These are phyloP conservation scores for Epinotia ramella DNA, from an alignment of 2,888 invertebrate species.

Conservation along the genomic window DNA sequence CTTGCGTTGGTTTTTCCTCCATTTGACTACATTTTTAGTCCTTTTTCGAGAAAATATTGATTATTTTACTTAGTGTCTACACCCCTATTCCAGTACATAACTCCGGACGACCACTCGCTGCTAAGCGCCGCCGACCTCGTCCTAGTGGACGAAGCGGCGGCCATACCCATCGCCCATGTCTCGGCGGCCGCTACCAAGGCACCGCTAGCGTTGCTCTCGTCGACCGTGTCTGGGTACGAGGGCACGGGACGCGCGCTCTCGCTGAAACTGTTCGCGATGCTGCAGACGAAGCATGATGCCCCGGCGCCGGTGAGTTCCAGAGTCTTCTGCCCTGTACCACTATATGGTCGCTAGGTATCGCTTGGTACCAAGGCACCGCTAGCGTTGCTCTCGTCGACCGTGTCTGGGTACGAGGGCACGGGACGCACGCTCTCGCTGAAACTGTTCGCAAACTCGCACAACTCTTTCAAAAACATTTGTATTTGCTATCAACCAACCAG, in stretches of 20 bases:
- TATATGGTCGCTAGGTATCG: not conserved
- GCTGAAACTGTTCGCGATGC: slow-evolving; percentile 96
- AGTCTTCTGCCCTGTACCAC: slow-evolving; percentile 1
- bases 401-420: too few relatives aligned
- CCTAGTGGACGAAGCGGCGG: slow-evolving; percentile 99
- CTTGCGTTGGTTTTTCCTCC: too few relatives aligned
- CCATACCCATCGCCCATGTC: slow-evolving; percentile 97
- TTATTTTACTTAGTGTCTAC: too few relatives aligned
- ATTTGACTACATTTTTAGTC: too few relatives aligned
- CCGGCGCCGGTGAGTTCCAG: slow-evolving; percentile 82
- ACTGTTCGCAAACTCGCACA: too few relatives aligned
- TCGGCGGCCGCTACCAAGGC: slow-evolving; percentile 94
- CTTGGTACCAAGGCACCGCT: too few relatives aligned
- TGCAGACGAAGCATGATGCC: slow-evolving; percentile 87
- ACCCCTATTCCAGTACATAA: slow-evolving; percentile 98
- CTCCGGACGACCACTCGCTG: slow-evolving; percentile 95
- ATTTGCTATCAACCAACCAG: too few relatives aligned
- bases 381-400: too few relatives aligned
- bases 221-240: slow-evolving; percentile 99
- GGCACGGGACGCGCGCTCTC: slow-evolving; percentile 98
- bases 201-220: slow-evolving; percentile 97
- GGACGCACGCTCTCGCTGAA: too few relatives aligned
- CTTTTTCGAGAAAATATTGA: too few relatives aligned
- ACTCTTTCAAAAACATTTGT: too few relatives aligned
- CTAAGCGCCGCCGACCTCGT: slow-evolving; percentile 97